Evolutionary conservation across 2,797 vertebrate genomes (phyloP).

Genomic region (Lacerta agilis): DNA sequence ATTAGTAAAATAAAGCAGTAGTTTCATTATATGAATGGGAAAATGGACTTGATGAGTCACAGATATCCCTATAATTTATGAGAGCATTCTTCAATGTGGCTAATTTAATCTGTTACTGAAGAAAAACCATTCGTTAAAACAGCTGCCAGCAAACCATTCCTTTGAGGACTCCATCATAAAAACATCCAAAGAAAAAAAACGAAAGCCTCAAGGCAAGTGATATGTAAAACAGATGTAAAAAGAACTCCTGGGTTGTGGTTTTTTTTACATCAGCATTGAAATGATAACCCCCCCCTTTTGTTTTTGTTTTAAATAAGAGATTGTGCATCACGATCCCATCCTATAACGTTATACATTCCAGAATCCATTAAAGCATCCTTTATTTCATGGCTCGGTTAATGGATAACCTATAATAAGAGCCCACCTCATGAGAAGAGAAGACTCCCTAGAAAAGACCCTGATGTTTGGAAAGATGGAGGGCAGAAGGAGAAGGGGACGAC

Average conservation of each 20-base stretch:
- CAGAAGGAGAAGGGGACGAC: too few relatives aligned
- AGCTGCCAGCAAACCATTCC: slow-evolving; percentile 66
- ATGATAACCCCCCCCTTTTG: slow-evolving; percentile 71
- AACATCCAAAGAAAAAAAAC: slow-evolving; percentile 62
- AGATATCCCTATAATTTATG: slow-evolving; percentile 60
- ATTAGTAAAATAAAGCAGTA: slow-evolving; percentile 57
- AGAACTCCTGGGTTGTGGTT: background rate
- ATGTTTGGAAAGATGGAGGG: too few relatives aligned
- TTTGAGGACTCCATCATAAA: slow-evolving; percentile 64
- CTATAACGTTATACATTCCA: slow-evolving; percentile 68
- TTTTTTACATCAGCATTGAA: slow-evolving; percentile 68
- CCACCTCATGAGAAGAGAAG: too few relatives aligned
- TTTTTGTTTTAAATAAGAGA: slow-evolving; percentile 51
- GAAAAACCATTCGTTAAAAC: slow-evolving; percentile 67
- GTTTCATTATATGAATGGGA: slow-evolving; percentile 44
- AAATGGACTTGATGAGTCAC: slow-evolving; percentile 67
- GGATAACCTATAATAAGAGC: slow-evolving; percentile 70
- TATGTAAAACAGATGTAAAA: slow-evolving; percentile 67
- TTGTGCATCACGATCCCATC: slow-evolving; percentile 44
- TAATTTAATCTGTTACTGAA: slow-evolving; percentile 68
- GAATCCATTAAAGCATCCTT: slow-evolving; percentile 69
- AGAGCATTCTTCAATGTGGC: slow-evolving; percentile 54
- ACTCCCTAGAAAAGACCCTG: too few relatives aligned
- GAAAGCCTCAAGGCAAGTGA: slow-evolving; percentile 55
- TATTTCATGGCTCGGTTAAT: slow-evolving; percentile 65